These are phyloP conservation scores for Agrilus planipennis DNA, from an alignment of 1,140 invertebrate species.

Conservation along the genomic window DNA sequence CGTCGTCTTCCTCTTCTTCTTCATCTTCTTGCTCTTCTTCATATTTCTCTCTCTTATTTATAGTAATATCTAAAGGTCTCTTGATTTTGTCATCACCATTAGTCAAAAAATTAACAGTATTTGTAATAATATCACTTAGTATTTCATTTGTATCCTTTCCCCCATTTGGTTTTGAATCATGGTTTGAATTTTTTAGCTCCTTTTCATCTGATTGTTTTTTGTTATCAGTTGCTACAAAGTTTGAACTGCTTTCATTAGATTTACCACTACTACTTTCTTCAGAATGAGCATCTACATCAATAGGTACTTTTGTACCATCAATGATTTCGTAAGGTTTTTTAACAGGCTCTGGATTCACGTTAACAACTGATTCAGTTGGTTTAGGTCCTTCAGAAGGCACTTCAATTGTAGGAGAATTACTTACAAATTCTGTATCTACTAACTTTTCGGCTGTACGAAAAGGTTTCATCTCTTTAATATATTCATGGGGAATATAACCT, in stretches of 20 bases:
- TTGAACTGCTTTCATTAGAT: background rate
- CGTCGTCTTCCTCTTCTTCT: conserved; percentile 18
- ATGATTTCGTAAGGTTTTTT: conserved; percentile 6
- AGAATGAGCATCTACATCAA: background rate
- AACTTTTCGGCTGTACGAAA: too few relatives aligned
- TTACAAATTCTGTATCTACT: conserved; percentile 36
- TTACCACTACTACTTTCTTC: background rate
- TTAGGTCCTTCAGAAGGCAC: conserved; percentile 16
- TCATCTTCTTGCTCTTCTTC: conserved; percentile 14
- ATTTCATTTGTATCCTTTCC: conserved; percentile 2
- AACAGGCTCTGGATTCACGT: conserved; percentile 1
- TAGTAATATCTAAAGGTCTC: background rate
- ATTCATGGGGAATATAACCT: conserved; percentile 53
- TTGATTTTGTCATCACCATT: conserved; percentile 2
- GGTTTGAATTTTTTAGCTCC: background rate
- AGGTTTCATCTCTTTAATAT: conserved; percentile 30
- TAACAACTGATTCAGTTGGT: conserved; percentile 9
- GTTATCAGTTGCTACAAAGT: background rate
- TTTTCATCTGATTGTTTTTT: background rate
- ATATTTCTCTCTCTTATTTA: conserved; percentile 11
- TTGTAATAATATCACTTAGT: background rate
- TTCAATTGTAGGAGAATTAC: conserved; percentile 10
- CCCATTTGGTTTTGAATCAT: background rate
- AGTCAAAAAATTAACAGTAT: conserved; percentile 1
- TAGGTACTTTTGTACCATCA: conserved; percentile 13